These are phyloP conservation scores for Tetrapedia diversipes DNA, from an alignment of 2,888 invertebrate species.

Conservation along the genomic window DNA sequence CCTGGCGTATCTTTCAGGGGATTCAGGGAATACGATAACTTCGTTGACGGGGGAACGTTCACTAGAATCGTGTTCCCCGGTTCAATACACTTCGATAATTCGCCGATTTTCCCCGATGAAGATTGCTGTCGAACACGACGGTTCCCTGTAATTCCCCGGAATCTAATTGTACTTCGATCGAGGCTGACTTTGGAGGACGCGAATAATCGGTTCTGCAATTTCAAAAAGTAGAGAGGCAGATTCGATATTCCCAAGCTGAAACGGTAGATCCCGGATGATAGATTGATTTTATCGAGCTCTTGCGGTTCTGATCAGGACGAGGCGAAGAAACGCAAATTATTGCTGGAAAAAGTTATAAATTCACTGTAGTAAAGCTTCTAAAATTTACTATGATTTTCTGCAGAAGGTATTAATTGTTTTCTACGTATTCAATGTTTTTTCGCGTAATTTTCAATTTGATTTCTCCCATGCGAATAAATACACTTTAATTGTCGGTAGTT, in stretches of 20 bases:
- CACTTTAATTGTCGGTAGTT: too few relatives aligned
- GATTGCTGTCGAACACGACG: not conserved
- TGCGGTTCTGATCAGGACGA: too few relatives aligned
- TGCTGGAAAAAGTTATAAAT: too few relatives aligned
- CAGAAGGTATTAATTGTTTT: too few relatives aligned
- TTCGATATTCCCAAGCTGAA: not conserved
- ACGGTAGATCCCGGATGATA: too few relatives aligned
- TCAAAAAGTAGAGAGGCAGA: not conserved
- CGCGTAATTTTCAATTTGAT: too few relatives aligned
- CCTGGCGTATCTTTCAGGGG: not conserved
- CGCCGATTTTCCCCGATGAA: not conserved
- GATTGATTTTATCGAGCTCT: too few relatives aligned
- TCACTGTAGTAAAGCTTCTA: too few relatives aligned
- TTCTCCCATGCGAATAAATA: too few relatives aligned
- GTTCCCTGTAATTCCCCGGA: not conserved
- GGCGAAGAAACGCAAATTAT: too few relatives aligned
- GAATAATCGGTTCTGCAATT: not conserved
- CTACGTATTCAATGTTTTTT: too few relatives aligned
- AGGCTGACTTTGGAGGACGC: not conserved
- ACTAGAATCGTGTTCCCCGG: not conserved
- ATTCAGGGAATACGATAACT: slow-evolving; percentile 21
- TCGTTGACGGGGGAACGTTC: not conserved
- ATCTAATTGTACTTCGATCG: slow-evolving; percentile 7
- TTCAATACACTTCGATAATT: slow-evolving; percentile 18
- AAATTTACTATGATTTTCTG: too few relatives aligned